These are phyloP conservation scores for Dissostichus mawsoni DNA, from an alignment of 2,113 vertebrate genomes.

Conservation along the genomic window DNA sequence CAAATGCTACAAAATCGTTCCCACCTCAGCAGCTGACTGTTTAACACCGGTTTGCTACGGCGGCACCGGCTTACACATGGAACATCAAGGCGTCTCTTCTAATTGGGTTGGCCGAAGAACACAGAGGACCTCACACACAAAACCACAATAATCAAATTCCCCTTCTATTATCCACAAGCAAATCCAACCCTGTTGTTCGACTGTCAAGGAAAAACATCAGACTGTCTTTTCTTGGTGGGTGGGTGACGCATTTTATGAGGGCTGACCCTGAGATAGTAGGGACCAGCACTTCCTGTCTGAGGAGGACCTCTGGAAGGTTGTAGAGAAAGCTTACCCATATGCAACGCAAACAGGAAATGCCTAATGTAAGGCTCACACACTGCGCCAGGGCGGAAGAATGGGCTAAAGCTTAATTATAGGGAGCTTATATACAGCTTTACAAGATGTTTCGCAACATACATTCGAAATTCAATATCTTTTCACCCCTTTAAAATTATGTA, in stretches of 20 bases:
- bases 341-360: constrained; percentile 77
- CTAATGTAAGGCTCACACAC: constrained; percentile 66
- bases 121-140: constrained; percentile 37
- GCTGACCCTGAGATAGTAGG: constrained; percentile 51
- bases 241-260: constrained; percentile 48
- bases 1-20: constrained; percentile 35
- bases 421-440: constrained; percentile 22
- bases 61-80: constrained; percentile 25
- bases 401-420: constrained; percentile 17
- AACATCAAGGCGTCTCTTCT: constrained; percentile 39
- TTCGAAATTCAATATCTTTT: constrained; percentile 2
- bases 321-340: constrained; percentile 50
- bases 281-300: constrained; percentile 65
- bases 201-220: constrained; percentile 7
- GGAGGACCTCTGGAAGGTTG: constrained; percentile 30
- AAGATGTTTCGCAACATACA: constrained; percentile 1
- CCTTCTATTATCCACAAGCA: constrained; percentile 21
- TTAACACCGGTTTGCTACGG: constrained; percentile 31
- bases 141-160: constrained; percentile 55
- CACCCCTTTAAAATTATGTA: background rate
- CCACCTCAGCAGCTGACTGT: constrained; percentile 48
- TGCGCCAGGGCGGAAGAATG: constrained; percentile 15
- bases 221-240: constrained; percentile 22
- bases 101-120: background rate
- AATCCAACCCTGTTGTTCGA: constrained; percentile 17